A percentile compares a stretch with the other conserved stretches of the same genome.
phyloP scores from a whole-genome alignment of 30 jellyfish, hydroid and myxozoan genomes.

The Hydractinia echinata region DNA sequence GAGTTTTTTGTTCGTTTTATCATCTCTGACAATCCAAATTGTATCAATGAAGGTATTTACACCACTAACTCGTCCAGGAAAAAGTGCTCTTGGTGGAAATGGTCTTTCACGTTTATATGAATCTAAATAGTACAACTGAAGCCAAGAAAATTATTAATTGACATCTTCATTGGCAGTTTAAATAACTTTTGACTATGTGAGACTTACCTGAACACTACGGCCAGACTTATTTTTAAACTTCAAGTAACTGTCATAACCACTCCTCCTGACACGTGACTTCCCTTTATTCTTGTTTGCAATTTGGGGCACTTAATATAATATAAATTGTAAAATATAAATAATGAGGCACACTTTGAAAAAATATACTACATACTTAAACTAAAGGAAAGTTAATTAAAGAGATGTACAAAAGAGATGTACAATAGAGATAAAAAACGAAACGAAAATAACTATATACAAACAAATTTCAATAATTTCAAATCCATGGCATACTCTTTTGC shows the following conservation, averaged over 20 bases:
- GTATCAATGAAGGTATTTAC: conserved; percentile 73
- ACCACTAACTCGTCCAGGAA: conserved; percentile 51
- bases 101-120: conserved; percentile 46
- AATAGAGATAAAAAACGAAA: too few relatives aligned
- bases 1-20: conserved; percentile 30
- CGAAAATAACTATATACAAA: too few relatives aligned
- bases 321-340: too few relatives aligned
- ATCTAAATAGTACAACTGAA: conserved; percentile 79
- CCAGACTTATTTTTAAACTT: conserved; percentile 65
- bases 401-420: too few relatives aligned
- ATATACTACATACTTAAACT: too few relatives aligned
- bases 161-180: not conserved
- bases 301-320: not conserved
- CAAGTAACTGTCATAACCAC: conserved; percentile 68
- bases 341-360: too few relatives aligned
- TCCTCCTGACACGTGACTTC: conserved; percentile 51
- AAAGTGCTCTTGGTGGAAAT: conserved; percentile 43
- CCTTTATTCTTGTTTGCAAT: not conserved
- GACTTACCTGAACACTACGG: conserved; percentile 73
- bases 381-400: too few relatives aligned
- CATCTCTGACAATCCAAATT: conserved; percentile 81
- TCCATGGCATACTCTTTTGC: too few relatives aligned
- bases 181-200: too few relatives aligned
- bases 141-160: not conserved
- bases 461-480: too few relatives aligned